These are phyloP conservation scores for Nemotelus pantherinus DNA, from an alignment of 2,888 invertebrate genomes.

Conservation along the genomic window DNA sequence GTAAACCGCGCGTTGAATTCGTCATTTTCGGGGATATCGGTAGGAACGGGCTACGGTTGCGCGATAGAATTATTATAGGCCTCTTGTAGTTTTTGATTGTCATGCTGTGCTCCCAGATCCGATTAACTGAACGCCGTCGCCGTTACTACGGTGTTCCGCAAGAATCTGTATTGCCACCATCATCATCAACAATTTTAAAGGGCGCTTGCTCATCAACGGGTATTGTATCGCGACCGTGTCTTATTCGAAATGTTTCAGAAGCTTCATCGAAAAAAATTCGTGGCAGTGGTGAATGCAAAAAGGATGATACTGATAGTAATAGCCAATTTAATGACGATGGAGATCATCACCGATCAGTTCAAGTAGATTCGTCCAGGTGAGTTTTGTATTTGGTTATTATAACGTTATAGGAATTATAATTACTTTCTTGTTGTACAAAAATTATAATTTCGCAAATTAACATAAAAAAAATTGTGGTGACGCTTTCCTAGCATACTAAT, in stretches of 20 bases:
- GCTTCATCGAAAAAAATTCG: slow-evolving; percentile 4
- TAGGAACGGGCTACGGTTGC: not conserved
- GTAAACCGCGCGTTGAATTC: not conserved
- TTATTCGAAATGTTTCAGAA: slow-evolving; percentile 46
- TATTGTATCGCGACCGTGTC: slow-evolving; percentile 46
- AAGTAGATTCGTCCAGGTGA: slow-evolving; percentile 15
- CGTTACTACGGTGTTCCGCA: slow-evolving; percentile 30
- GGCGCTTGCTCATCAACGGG: slow-evolving; percentile 30
- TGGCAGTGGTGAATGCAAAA: not conserved
- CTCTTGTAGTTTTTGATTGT: slow-evolving; percentile 9
- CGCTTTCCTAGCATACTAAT: too few relatives aligned
- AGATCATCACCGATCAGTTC: slow-evolving; percentile 4
- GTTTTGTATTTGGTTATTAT: not conserved
- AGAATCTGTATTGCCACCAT: slow-evolving; percentile 22
- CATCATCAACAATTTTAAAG: not conserved
- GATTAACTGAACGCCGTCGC: slow-evolving; percentile 43
- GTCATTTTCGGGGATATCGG: not conserved
- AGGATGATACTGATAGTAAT: not conserved
- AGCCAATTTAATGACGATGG: not conserved
- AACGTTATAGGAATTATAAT: too few relatives aligned
- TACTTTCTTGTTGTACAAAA: too few relatives aligned
- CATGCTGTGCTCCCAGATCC: slow-evolving; percentile 50
- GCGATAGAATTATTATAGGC: too few relatives aligned
- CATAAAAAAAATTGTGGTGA: too few relatives aligned
- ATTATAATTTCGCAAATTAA: too few relatives aligned